Conservation (phyloP, 2,888 invertebrate genomes). For the Cerastoderma edule region DNA sequence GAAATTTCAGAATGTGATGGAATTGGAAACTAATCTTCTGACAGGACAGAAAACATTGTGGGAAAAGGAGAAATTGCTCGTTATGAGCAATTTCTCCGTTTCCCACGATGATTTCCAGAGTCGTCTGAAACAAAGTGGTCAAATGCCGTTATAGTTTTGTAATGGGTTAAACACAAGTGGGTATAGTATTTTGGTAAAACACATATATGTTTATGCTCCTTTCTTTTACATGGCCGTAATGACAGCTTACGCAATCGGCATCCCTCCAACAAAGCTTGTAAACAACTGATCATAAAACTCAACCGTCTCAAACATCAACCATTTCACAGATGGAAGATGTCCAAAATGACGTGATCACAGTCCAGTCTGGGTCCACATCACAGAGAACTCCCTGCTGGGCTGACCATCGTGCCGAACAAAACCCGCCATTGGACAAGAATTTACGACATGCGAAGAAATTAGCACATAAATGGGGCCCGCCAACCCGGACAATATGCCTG, state of each 20-base stretch:
- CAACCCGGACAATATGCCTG: conserved; percentile 14
- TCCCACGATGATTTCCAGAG: not conserved
- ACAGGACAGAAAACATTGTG: not conserved
- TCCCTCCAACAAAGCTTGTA: too few relatives aligned
- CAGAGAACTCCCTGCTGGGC: conserved; percentile 7
- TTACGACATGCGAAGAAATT: conserved; percentile 7
- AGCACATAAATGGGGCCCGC: conserved; percentile 4
- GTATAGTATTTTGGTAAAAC: too few relatives aligned
- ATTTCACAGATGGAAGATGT: not conserved
- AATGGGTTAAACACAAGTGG: too few relatives aligned
- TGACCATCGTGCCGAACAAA: conserved; percentile 8
- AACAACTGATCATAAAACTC: too few relatives aligned
- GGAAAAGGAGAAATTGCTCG: conserved; percentile 7
- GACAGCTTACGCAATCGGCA: too few relatives aligned
- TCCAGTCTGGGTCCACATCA: conserved; percentile 10
- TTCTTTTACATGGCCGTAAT: too few relatives aligned
- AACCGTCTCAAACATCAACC: too few relatives aligned
- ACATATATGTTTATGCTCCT: too few relatives aligned
- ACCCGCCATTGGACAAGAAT: conserved; percentile 3
- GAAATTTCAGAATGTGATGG: too few relatives aligned
- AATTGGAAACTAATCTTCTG: too few relatives aligned
- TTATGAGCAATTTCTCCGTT: not conserved
- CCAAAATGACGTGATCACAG: conserved; percentile 5
- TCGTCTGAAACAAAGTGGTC: too few relatives aligned
- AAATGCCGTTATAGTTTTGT: too few relatives aligned